Conservation (phyloP, 1,140 invertebrate genomes). For the Heliconius melpomene region DNA sequence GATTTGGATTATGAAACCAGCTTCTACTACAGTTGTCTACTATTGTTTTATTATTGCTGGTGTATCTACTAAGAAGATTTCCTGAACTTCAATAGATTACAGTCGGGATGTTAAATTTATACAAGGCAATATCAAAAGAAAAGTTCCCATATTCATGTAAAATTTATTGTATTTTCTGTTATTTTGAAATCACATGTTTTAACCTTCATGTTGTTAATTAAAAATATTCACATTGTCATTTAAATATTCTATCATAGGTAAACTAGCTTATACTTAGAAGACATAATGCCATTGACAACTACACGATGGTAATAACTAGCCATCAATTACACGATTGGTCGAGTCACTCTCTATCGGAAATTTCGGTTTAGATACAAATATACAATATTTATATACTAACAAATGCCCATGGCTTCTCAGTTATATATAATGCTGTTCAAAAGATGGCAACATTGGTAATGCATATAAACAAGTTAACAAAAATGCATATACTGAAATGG, state of each 20-base stretch:
- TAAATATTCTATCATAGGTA: constrained; percentile 79
- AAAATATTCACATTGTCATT: constrained; percentile 82
- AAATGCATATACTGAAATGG: not conserved
- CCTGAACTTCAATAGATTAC: too few species aligned
- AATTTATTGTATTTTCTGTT: constrained; percentile 82
- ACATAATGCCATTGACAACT: constrained; percentile 80
- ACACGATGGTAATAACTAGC: constrained; percentile 61
- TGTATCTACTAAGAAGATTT: too few species aligned
- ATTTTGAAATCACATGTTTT: constrained; percentile 82
- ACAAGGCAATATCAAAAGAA: constrained; percentile 35
- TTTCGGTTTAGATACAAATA: constrained; percentile 76
- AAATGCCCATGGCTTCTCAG: not conserved
- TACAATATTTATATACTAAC: constrained; percentile 70
- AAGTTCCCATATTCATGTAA: constrained; percentile 70
- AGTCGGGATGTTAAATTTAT: not conserved
- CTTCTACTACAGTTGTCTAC: too few species aligned
- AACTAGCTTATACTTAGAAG: constrained; percentile 77
- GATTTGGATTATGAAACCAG: too few species aligned
- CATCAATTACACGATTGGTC: constrained; percentile 75
- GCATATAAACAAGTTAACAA: constrained; percentile 3
- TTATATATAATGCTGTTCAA: constrained; percentile 40
- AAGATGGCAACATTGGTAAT: constrained; percentile 42
- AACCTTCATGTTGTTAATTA: constrained; percentile 82
- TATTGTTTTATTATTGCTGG: too few species aligned
- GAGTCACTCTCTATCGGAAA: constrained; percentile 71